These are phyloP conservation scores for Trogon melanurus DNA, from an alignment of 2,113 vertebrate genomes.

Conservation along the genomic window DNA sequence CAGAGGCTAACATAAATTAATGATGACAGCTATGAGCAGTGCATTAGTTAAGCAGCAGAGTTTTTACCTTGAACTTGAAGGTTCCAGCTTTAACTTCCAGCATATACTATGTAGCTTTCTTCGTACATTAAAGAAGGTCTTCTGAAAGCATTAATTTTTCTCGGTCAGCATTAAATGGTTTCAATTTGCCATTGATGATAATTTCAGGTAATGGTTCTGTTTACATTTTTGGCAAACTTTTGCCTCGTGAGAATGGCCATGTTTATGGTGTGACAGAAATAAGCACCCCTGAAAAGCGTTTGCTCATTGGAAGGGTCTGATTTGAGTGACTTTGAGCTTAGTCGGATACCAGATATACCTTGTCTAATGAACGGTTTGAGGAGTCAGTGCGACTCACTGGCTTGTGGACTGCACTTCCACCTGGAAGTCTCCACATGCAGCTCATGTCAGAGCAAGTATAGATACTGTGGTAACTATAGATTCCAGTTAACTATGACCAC, in stretches of 20 bases:
- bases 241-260: background rate
- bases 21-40: slow-evolving; percentile 85
- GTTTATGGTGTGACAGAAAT: background rate
- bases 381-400: background rate
- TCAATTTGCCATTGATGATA: slow-evolving; percentile 4
- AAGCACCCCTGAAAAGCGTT: background rate
- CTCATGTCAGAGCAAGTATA: slow-evolving; percentile 60
- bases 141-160: slow-evolving; percentile 52
- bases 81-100: slow-evolving; percentile 76
- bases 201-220: slow-evolving; percentile 29
- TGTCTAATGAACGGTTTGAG: background rate
- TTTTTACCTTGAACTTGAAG: slow-evolving; percentile 83
- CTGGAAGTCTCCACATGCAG: slow-evolving; percentile 46
- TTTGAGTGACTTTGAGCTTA: slow-evolving; percentile 50
- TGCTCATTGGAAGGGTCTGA: background rate
- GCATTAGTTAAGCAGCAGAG: slow-evolving; percentile 81
- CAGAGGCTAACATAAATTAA: slow-evolving; percentile 89
- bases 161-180: slow-evolving; percentile 36
- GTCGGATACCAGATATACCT: background rate
- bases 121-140: slow-evolving; percentile 57
- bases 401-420: slow-evolving; percentile 24
- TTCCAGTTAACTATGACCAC: slow-evolving; percentile 75
- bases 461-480: slow-evolving; percentile 71
- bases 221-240: slow-evolving; percentile 38
- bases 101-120: slow-evolving; percentile 53